Percentiles rank a stretch among this genome's conserved stretches.
Evolutionary conservation across 2,888 invertebrate genomes (phyloP).

Genomic region (Phyto melanocephala): DNA sequence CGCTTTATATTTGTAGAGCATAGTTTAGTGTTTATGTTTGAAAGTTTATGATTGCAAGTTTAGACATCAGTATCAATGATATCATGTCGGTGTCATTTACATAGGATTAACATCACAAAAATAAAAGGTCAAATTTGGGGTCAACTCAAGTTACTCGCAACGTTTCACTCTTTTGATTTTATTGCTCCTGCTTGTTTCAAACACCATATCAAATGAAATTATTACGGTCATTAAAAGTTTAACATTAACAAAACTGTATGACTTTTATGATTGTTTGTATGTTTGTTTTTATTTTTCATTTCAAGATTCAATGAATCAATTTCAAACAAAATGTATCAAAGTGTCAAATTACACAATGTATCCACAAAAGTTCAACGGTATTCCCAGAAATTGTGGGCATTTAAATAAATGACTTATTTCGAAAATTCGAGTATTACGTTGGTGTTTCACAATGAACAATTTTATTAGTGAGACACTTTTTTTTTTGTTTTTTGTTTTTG

Average conservation of each 20-base stretch:
- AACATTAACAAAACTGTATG: conserved; percentile 41
- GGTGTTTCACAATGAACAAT: conserved; percentile 23
- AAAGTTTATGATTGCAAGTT: conserved; percentile 17
- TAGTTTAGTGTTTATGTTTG: neutral
- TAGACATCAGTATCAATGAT: neutral
- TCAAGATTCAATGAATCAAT: conserved; percentile 60
- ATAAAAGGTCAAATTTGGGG: conserved; percentile 9
- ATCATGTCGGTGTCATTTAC: conserved; percentile 3
- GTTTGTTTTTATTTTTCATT: conserved; percentile 6
- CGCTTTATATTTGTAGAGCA: neutral
- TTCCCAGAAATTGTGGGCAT: conserved; percentile 51
- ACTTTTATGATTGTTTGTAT: neutral
- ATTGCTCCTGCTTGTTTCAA: conserved; percentile 52
- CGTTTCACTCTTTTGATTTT: conserved; percentile 23
- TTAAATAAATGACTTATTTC: conserved; percentile 61
- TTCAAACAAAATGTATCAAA: conserved; percentile 62
- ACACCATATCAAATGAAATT: conserved; percentile 36
- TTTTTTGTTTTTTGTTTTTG: no score
- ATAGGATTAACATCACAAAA: conserved; percentile 4
- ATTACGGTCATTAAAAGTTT: conserved; percentile 50
- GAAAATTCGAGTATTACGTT: conserved; percentile 21
- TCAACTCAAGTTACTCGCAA: conserved; percentile 8
- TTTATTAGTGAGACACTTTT: conserved; percentile 33
- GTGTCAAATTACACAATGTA: conserved; percentile 64
- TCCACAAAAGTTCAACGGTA: neutral